Base-by-base conservation (phyloP, 2,888 invertebrate genomes). In the Eupithecia dodoneata region DNA sequence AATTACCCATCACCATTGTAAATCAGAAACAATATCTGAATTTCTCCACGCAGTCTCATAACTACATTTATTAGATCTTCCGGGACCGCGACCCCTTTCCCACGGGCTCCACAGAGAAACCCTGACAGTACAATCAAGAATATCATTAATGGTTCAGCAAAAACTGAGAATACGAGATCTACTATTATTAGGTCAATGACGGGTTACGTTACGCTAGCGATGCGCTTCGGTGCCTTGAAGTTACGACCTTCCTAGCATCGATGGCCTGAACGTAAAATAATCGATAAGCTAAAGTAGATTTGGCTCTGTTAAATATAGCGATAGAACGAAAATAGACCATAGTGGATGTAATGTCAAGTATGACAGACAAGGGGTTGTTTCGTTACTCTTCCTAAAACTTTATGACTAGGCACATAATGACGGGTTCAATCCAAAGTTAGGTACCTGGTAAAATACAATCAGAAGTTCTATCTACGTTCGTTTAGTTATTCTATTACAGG, bases 61-160 rank as follows among this genome's bases (percentile, higher is more conserved):
- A 88, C 85, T 76, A 77, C 80, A 84, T 81, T 81, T 81, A 77
- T 77, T 76, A 85, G 80, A 85, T 81, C 85, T 91, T 90, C 91
- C 92, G 91, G 90, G 88, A 87, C 82, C 83, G 81, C 87, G 88
- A 83, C 89, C 88, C 81, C 84, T 83, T 88, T 88, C 87, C 81
- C 89, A 88, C 88, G 87, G 71, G 79, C 69, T 79, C 79, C 80
- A 71, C 73, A 82, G 81, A 82, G 83, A 83, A 84, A 81, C 80
- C 71, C 75, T 83, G 88, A 87, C 88, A 88, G 88, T 89, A 89
- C 90, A 90, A 90, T 90, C 87, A 83, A 78, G 79, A 76, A 73
- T 67, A 84, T 78, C 85, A 86, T 85, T 77, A 83, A 85, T 81
- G 75, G 79, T 75, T 72, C 73, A 55, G 85, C 83, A 88, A 88